Base-by-base conservation (phyloP, 1,140 invertebrate genomes). In the Asbolus verrucosus region DNA sequence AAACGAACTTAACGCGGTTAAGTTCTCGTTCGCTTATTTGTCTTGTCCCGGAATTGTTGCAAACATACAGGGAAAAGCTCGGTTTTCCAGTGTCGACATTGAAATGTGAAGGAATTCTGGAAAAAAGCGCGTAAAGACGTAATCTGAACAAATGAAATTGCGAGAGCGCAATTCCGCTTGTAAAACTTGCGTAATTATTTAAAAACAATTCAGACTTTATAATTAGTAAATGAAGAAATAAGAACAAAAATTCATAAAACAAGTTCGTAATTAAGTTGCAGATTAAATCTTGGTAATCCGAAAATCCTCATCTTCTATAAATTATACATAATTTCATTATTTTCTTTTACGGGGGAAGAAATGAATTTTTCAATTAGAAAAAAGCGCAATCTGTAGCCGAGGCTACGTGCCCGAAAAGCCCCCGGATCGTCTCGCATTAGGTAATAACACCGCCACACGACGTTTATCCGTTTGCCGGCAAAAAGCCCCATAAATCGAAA, bases 191-290 rank as follows among this genome's bases (percentile, higher is more conserved):
- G 19, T 70, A 76, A 74, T 76, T 74, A 74, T 72, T 76, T 76
- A 76, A 76, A 76, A 76, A 74, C 74, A 76, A 76, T 74, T 76
- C 74, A 67, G 72, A 76, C 72, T 76, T 69, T 69, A 67, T 74
- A 74, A 76, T 76, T 70, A 73, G 59, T 38, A 70, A 71, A 74
- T 69, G 74, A 76, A 74, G 73, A 74, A 74, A 76, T 72, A 73
- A 74, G 68, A 73, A 71, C 63, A 71, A 75, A 75, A 75, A 75
- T 73, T 75, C 67, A 67, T 67, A 75, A 74, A 75, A 72, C 74
- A 72, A 70, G 54, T 74, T 70, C 59, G 67, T 75, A 76, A 76
- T 75, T 69, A 70, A 75, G 72, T 76, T 75, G 73, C 59, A 68
- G 73, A 73, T 75, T 75, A 75, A 76, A 75, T 75, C 72, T 33